These are phyloP conservation scores for Nasonia vitripennis DNA, from an alignment of 1,140 invertebrate genomes.

Conservation along the genomic window DNA sequence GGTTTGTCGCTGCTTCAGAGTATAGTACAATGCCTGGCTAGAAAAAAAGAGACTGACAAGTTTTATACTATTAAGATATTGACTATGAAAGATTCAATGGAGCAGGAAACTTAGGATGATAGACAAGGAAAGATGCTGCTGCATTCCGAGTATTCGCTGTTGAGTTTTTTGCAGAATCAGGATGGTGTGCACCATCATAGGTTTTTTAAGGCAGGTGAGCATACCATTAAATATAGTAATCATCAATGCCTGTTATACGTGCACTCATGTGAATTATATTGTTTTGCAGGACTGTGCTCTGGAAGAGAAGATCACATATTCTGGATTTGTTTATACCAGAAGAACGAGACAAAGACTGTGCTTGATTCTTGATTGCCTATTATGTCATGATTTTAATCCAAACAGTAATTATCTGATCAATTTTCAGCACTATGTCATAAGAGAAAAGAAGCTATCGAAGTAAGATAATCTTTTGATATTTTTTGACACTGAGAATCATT, in stretches of 20 bases:
- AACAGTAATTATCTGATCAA: constrained; percentile 83
- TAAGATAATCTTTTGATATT: constrained; percentile 87
- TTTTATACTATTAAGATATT: constrained; percentile 88
- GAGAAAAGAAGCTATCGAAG: constrained; percentile 86
- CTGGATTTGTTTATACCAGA: constrained; percentile 79
- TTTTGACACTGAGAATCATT: constrained; percentile 84
- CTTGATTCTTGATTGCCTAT: constrained; percentile 86
- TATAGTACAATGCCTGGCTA: constrained; percentile 78
- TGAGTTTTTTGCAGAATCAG: constrained; percentile 83
- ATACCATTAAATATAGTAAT: neutral
- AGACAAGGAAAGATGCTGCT: constrained; percentile 88
- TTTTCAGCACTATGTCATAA: constrained; percentile 89
- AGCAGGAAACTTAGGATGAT: constrained; percentile 85
- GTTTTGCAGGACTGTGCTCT: constrained; percentile 80
- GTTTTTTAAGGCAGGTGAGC: constrained; percentile 78
- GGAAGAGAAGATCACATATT: constrained; percentile 78
- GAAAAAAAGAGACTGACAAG: constrained; percentile 83
- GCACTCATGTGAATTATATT: constrained; percentile 11
- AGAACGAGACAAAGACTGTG: constrained; percentile 80
- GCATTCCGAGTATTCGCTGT: constrained; percentile 87
- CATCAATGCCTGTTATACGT: neutral
- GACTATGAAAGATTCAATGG: constrained; percentile 75
- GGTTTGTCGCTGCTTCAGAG: constrained; percentile 71
- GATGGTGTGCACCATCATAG: constrained; percentile 88
- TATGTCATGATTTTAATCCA: constrained; percentile 84